Evolutionary conservation across 1,140 invertebrate species (phyloP), one percentile per base, ranked within the genome.

Genomic region (Apis dorsata): DNA sequence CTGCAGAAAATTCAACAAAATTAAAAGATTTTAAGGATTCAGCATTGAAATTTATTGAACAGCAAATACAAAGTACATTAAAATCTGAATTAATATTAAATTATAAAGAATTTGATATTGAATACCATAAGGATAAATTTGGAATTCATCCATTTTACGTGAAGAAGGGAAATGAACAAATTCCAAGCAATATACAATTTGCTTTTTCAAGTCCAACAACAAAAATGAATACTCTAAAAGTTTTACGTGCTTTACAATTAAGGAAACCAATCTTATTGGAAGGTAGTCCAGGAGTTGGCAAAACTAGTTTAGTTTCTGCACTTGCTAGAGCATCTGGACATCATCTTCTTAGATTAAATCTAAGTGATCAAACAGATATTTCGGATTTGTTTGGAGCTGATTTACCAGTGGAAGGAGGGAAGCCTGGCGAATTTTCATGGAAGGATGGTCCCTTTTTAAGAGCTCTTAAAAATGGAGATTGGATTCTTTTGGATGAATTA

Each of bases 331-430:
- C 96, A 9, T 96, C 98, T 49, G 97, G 98, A 1, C 95, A 98
- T 92, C 95, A 95, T 89, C 95, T 99, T 13, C 96, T 99, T 21
- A 94, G 99, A 62, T 98, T 99, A 68, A 99, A 99, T 95, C 95
- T 99, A 19, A 99, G 99, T 65, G 99, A 99, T 91, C 99, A 99
- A 95, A 99, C 99, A 1, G 99, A 99, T 94, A 96, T 99, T 70
- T 98, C 97, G 28, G 99, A 99, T 95, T 94, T 99, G 21, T 99
- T 99, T 95, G 99, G 99, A 68, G 97, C 98, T 63, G 99, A 99
- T 95, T 94, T 99, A 71, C 99, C 99, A 0, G 96, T 98, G 5
- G 98, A 99, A 95, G 98, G 98, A 82, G 96, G 95, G 0, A 94
- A 94, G 78, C 95, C 96, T 81, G 98, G 98, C 19, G 96, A 97